Base-by-base conservation (phyloP, 30 jellyfish, hydroid and myxozoan genomes). In the Sanderia malayensis region DNA sequence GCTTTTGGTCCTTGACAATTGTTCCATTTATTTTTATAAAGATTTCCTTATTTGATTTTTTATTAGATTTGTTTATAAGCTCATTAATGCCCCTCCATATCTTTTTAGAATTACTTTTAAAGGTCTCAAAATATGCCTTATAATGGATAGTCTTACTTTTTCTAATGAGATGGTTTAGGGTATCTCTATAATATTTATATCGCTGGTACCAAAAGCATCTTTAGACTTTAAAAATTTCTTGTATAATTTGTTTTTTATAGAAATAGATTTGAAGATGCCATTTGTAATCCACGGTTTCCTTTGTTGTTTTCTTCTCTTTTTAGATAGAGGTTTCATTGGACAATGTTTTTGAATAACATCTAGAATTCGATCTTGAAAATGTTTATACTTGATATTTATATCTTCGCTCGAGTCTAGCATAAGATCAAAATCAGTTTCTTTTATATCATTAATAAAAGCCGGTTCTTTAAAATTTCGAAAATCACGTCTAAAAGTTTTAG, bases 71-170 rank as follows among this genome's bases (percentile, higher is more conserved):
- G 55, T 41, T 41, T 6, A 41, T 41, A 41, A 41, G 55, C 55
- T 41, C 55, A 41, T 41, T 41, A 41, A 41, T 41, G 55, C 55
- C 55, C n/a, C n/a, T n/a, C n/a, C n/a, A n/a, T n/a, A n/a, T n/a
- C n/a, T 41, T 41, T 41, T 41, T 41, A 6, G 55, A 41, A 41
- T 41, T 15, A 41, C 15, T 41, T 41, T 41, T 41, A 6, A 41
- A 41, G 55, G 55, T 41, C 15, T 41, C 11, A 15, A 41, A 41
- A 41, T 41, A 41, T 8, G 55, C 8, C 55, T 41, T 41, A 41
- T 41, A 41, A 41, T 41, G 55, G 55, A 41, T 41, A 41, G 11
- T 41, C 55, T 41, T 41, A 41, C 55, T 41, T 41, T 41, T 41
- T 15, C 55, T 41, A 41, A 41, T n/a, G n/a, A n/a, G n/a, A n/a